Percentiles rank a stretch among this genome's conserved stretches.
Evolutionary conservation across 2,888 invertebrate species (phyloP).

Genomic region (Odontothrips loti): DNA sequence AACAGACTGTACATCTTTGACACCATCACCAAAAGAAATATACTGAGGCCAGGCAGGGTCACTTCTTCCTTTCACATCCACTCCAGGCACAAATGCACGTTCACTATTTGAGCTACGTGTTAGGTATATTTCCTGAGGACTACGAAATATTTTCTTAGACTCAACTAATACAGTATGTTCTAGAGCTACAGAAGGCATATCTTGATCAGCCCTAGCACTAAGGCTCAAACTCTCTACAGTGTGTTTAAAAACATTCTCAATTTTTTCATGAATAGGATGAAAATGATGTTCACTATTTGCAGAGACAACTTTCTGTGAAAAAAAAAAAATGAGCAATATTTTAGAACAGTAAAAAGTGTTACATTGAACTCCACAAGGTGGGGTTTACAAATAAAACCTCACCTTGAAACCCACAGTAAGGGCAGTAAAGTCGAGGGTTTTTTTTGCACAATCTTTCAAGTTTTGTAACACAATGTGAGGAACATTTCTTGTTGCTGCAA

Average conservation of each 20-base stretch:
- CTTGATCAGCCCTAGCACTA: neutral
- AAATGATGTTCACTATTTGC: neutral
- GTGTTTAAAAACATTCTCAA: neutral
- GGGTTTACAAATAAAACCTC: neutral
- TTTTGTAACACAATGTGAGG: slow-evolving; percentile 9
- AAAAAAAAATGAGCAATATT: neutral
- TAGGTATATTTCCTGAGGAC: neutral
- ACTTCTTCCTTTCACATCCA: neutral
- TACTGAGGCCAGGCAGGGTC: neutral
- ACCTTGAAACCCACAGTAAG: slow-evolving; percentile 1
- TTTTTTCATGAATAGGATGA: neutral
- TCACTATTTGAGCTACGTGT: neutral
- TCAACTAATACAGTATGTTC: neutral
- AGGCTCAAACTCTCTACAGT: neutral
- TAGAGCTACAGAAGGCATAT: neutral
- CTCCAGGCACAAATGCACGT: neutral
- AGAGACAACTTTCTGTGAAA: neutral
- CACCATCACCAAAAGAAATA: neutral
- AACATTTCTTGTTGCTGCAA: neutral
- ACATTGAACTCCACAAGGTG: neutral
- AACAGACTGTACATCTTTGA: neutral
- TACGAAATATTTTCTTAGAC: neutral
- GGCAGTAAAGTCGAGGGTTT: neutral
- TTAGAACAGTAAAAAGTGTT: neutral
- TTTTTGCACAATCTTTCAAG: neutral